Conservation (phyloP, 2,797 vertebrate genomes). For the Phyllotis vaccarum region DNA sequence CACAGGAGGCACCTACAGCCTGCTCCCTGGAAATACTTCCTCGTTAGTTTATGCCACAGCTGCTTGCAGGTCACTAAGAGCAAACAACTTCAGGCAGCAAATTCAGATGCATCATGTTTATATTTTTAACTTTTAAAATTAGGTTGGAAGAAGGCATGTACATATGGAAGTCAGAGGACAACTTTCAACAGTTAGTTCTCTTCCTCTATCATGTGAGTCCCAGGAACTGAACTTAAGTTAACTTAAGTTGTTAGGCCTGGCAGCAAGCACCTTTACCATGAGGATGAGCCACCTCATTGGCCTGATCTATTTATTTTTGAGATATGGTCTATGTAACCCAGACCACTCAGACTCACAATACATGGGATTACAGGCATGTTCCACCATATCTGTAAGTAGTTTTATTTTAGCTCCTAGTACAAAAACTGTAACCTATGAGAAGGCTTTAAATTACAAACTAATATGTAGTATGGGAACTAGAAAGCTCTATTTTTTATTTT, state of each 20-base stretch:
- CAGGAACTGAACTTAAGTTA: neutral
- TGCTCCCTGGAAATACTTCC: conserved; percentile 5
- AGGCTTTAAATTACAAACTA: conserved; percentile 20
- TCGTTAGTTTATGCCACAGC: conserved; percentile 4
- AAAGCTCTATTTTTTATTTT: neutral
- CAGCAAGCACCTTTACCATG: neutral
- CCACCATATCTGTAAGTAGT: neutral
- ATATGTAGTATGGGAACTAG: neutral
- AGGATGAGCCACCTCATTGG: neutral
- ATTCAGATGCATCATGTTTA: neutral
- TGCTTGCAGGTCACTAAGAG: neutral
- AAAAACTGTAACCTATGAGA: conserved; percentile 39
- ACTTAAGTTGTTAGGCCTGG: neutral
- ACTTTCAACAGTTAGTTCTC: neutral
- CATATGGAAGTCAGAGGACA: neutral
- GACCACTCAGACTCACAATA: neutral
- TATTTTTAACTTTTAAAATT: neutral
- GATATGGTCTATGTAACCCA: neutral
- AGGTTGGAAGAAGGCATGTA: neutral
- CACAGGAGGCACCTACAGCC: neutral
- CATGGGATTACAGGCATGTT: neutral
- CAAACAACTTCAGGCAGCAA: conserved; percentile 28
- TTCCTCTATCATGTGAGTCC: neutral
- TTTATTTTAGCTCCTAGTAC: conserved; percentile 1
- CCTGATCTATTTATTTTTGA: neutral